Conservation (phyloP, 2,113 vertebrate genomes). For the Centrocercus urophasianus region DNA sequence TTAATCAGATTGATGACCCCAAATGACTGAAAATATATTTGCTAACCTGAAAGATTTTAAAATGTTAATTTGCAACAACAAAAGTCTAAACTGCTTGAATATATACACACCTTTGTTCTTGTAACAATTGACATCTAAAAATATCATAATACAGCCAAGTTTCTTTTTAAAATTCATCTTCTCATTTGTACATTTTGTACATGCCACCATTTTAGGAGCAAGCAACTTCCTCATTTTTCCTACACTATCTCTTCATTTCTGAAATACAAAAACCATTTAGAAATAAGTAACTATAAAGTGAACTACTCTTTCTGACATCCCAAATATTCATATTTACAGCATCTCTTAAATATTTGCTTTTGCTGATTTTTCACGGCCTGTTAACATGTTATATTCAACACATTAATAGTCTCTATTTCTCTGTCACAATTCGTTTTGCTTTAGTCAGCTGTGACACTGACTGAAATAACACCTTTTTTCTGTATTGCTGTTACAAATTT, state of each 20-base stretch:
- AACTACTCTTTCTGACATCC: not conserved
- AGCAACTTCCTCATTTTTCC: not conserved
- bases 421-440: not conserved
- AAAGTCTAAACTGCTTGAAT: not conserved
- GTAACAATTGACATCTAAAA: not conserved
- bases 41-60: not conserved
- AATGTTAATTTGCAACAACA: not conserved
- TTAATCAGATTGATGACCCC: constrained; percentile 8
- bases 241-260: not conserved
- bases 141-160: not conserved
- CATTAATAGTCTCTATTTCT: not conserved
- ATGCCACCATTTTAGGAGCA: not conserved
- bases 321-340: not conserved
- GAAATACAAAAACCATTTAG: not conserved
- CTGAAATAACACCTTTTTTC: not conserved
- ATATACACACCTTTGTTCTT: not conserved
- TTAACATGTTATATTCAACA: not conserved
- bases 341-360: not conserved
- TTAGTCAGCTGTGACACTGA: not conserved
- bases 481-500: not conserved
- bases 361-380: not conserved
- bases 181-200: not conserved
- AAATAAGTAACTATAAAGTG: not conserved
- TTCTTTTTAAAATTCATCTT: not conserved
- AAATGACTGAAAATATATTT: not conserved